Conservation (phyloP, 2,888 invertebrate genomes). For the Oligia strigilis region DNA sequence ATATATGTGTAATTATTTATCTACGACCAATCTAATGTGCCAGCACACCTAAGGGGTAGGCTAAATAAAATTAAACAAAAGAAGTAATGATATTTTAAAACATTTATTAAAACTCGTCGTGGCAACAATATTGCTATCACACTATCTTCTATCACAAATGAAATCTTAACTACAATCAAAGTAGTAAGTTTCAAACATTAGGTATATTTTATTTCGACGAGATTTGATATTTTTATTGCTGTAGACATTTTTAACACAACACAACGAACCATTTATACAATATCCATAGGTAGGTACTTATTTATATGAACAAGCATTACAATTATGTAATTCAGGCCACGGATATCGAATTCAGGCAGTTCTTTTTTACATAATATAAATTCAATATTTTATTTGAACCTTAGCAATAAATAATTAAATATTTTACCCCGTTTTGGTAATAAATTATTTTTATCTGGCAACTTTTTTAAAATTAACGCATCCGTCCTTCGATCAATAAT, state of each 20-base stretch:
- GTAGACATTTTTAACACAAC: slow-evolving; percentile 26
- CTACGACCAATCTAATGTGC: too few relatives aligned
- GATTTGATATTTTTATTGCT: slow-evolving; percentile 40
- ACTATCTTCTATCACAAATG: slow-evolving; percentile 73
- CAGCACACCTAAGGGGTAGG: too few relatives aligned
- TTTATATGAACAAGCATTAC: slow-evolving; percentile 35
- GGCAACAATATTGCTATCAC: slow-evolving; percentile 73
- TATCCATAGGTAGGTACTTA: not conserved
- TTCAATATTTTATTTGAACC: slow-evolving; percentile 3
- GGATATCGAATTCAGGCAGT: slow-evolving; percentile 28
- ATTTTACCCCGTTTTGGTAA: slow-evolving; percentile 45
- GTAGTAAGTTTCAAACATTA: slow-evolving; percentile 57
- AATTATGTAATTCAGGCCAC: slow-evolving; percentile 32
- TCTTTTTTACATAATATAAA: slow-evolving; percentile 6
- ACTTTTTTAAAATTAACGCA: slow-evolving; percentile 13
- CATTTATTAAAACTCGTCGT: slow-evolving; percentile 78
- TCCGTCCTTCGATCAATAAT: too few relatives aligned
- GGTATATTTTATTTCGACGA: slow-evolving; percentile 15
- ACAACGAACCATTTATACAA: slow-evolving; percentile 29
- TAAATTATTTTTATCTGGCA: slow-evolving; percentile 34
- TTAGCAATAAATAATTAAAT: slow-evolving; percentile 40
- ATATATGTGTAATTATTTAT: too few relatives aligned
- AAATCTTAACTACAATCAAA: slow-evolving; percentile 61
- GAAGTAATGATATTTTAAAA: slow-evolving; percentile 70
- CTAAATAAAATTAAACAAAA: slow-evolving; percentile 27